phyloP scores from a whole-genome alignment of 1,140 invertebrate species.

The Leptonema lineaticorne region DNA sequence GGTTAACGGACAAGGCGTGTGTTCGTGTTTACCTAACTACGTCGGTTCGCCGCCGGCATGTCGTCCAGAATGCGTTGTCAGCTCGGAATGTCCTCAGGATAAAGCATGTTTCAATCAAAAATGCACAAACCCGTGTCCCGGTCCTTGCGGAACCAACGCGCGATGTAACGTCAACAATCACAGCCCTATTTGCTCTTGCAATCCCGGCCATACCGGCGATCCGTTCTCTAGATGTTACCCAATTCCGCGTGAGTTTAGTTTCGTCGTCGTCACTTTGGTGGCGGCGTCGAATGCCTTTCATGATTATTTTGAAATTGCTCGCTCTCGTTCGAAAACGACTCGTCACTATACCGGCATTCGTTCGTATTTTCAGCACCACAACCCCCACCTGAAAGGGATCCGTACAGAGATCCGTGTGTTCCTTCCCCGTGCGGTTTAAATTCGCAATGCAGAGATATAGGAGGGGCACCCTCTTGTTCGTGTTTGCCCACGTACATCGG shows the following conservation, averaged over 20 bases:
- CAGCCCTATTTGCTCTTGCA: conserved; percentile 69
- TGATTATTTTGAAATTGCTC: conserved; percentile 27
- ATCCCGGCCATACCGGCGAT: conserved; percentile 65
- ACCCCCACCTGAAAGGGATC: conserved; percentile 45
- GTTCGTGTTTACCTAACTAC: conserved; percentile 70
- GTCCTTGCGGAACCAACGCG: conserved; percentile 74
- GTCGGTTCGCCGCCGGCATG: conserved; percentile 74
- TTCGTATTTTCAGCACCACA: conserved; percentile 47
- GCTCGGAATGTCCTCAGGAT: conserved; percentile 67
- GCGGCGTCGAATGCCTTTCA: not conserved
- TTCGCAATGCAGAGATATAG: conserved; percentile 67
- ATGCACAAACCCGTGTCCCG: conserved; percentile 70
- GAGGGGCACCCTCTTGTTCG: conserved; percentile 65
- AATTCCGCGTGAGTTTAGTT: conserved; percentile 44
- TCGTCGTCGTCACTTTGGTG: no score
- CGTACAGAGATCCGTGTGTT: conserved; percentile 64
- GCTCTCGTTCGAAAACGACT: not conserved
- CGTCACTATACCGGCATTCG: no score
- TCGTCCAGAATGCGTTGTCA: conserved; percentile 69
- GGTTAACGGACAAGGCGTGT: conserved; percentile 65
- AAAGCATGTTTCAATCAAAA: conserved; percentile 69
- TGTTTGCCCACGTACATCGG: conserved; percentile 67
- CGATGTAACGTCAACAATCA: conserved; percentile 77
- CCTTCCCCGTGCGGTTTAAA: conserved; percentile 73
- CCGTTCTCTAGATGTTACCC: conserved; percentile 65